phyloP scores from a whole-genome alignment of 92 coral and sea anemone species.

The Metridium senile region DNA sequence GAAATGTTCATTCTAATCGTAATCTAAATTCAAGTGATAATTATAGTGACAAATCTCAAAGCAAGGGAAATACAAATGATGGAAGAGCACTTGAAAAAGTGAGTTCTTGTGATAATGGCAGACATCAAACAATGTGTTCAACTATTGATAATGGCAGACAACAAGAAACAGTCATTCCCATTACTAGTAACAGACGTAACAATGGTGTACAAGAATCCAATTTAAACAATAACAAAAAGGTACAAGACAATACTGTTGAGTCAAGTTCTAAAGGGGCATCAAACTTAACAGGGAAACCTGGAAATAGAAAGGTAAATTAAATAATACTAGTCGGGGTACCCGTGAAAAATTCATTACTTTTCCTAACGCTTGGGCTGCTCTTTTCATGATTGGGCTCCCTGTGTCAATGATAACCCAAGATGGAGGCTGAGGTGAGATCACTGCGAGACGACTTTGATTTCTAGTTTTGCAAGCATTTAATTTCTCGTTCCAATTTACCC shows the following conservation, averaged over 20 bases:
- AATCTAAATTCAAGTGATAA: too few relatives aligned
- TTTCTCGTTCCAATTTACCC: too few relatives aligned
- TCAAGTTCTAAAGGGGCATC: neutral
- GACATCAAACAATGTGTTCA: too few relatives aligned
- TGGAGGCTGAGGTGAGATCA: too few relatives aligned
- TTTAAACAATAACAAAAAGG: too few relatives aligned
- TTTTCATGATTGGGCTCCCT: too few relatives aligned
- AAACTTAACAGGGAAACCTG: neutral
- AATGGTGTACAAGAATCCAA: too few relatives aligned
- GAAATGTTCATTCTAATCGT: neutral
- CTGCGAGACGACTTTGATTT: too few relatives aligned
- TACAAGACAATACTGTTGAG: neutral
- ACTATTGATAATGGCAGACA: neutral
- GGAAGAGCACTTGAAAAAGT: neutral
- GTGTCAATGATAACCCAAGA: too few relatives aligned
- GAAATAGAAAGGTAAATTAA: neutral
- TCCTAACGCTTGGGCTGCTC: too few relatives aligned
- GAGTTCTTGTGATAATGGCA: neutral
- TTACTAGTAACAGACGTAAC: too few relatives aligned
- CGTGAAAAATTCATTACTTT: neutral
- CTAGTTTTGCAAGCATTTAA: too few relatives aligned
- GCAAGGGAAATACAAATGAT: neutral
- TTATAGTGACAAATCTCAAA: neutral
- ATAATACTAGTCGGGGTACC: neutral
- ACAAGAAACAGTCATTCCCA: neutral